A percentile compares a stretch with the other conserved stretches of the same genome.
These are phyloP conservation scores for Colletes gigas DNA, from an alignment of 1,140 invertebrate species.

Conservation along the genomic window DNA sequence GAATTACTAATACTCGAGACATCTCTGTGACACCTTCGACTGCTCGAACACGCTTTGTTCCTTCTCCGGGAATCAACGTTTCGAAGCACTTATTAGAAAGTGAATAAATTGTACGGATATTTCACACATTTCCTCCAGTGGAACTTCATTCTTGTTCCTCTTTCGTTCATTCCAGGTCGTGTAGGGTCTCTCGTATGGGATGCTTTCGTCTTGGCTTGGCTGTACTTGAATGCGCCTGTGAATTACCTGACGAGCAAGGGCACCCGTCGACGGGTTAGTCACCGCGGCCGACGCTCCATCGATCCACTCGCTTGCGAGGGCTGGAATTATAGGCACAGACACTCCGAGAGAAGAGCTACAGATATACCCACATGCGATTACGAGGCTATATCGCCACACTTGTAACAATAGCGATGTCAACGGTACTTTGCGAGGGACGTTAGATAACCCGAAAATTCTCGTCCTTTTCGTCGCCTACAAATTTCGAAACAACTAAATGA, in stretches of 20 bases:
- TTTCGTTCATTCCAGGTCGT: no score
- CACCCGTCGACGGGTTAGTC: conserved; percentile 75
- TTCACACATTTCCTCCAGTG: no score
- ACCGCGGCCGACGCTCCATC: conserved; percentile 78
- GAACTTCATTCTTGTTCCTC: no score
- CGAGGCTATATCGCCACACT: neutral
- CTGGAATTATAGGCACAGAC: conserved; percentile 21
- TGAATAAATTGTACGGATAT: no score
- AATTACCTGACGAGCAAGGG: conserved; percentile 15
- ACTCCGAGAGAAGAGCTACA: neutral
- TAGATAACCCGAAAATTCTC: no score
- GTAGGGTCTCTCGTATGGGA: no score
- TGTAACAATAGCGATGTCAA: neutral
- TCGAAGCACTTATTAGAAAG: no score
- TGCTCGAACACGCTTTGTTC: no score
- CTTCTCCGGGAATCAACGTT: no score
- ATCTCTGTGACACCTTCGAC: no score
- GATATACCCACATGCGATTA: neutral
- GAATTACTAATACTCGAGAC: no score
- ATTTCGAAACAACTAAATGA: neutral
- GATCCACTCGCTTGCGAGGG: conserved; percentile 71
- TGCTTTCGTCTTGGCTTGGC: neutral
- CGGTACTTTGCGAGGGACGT: neutral
- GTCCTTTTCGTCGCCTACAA: neutral
- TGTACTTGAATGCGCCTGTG: neutral